Evolutionary conservation across 2,797 vertebrate species (phyloP).

Genomic region (Trichosurus vulpecula): DNA sequence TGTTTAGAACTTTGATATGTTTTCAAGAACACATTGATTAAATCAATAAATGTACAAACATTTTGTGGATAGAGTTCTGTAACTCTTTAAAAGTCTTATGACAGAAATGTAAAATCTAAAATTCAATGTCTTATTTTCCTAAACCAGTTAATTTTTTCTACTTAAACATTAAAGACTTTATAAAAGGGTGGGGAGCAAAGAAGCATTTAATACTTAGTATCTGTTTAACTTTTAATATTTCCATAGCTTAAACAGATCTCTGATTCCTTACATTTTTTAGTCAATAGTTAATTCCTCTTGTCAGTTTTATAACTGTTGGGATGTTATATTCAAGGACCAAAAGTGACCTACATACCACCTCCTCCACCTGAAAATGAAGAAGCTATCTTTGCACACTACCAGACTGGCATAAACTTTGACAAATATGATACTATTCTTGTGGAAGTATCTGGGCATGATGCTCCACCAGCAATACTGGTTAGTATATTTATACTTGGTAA

Average conservation of each 20-base stretch:
- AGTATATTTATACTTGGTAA: constrained; percentile 73
- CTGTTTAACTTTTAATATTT: neutral
- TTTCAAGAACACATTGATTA: neutral
- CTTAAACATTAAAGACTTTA: constrained; percentile 30
- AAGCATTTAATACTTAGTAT: constrained; percentile 20
- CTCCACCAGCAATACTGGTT: constrained; percentile 91
- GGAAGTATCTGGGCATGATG: constrained; percentile 90
- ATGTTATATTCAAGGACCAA: constrained; percentile 85
- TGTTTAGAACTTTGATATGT: neutral
- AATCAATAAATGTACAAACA: neutral
- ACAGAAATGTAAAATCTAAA: constrained; percentile 39
- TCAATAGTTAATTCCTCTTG: neutral
- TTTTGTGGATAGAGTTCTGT: neutral
- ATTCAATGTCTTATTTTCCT: neutral
- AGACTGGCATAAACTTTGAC: constrained; percentile 94
- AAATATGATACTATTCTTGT: constrained; percentile 95
- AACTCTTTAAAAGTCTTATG: neutral
- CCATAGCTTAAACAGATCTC: neutral
- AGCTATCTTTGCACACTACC: constrained; percentile 91
- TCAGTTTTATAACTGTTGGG: neutral
- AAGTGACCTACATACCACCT: constrained; percentile 92
- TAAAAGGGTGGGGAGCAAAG: neutral
- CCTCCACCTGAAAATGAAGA: constrained; percentile 91
- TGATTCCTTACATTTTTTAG: neutral
- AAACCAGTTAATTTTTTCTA: constrained; percentile 12